Evolutionary conservation across 2,113 vertebrate genomes (phyloP), one percentile per base, ranked within the genome.

Genomic region (Rana temporaria): DNA sequence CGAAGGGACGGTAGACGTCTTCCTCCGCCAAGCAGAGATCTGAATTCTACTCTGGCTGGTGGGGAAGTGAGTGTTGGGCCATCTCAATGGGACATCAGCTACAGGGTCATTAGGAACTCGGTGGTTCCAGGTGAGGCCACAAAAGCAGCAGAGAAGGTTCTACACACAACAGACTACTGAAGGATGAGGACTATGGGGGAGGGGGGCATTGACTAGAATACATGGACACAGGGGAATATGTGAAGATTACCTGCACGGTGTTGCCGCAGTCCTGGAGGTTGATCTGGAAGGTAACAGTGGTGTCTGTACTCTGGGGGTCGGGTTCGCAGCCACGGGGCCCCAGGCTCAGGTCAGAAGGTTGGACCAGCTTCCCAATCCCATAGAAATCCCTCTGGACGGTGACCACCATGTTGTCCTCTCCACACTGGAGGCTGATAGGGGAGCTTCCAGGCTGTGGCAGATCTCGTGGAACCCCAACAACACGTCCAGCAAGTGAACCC

Each of bases 391-490:
- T 68, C 26, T 17, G 18, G 52, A 79, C 77, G 0, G 14, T 68
- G 64, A 79, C 77, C 77, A 57, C 64, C 77, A 79, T 79, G 11
- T 19, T 68, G 77, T 79, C 77, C 30, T 79, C 77, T 38, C 3
- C 19, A 57, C 77, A 79, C 18, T 48, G 64, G n/a, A 79, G 26
- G 20, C 30, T 20, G 19, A 79, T 67, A 24, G 64, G 30, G 19
- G 64, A 68, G 1, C 32, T 12, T 1, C 2, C 18, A 78, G 26
- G 6, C 56, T 63, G 26, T 3, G 3, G 26, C 26, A n/a, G 52
- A 19, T 2, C 26, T 8, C 4, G n/a, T 11, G 34, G 4, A 0
- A 9, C 4, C 52, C 8, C 52, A 9, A 24, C 55, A 34, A 4
- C 8, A 73, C 6, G n/a, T 19, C 55, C 34, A 20, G 5, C 57